Evolutionary conservation across 2,888 invertebrate species (phyloP).

Genomic region (Eubasilissa splendida): DNA sequence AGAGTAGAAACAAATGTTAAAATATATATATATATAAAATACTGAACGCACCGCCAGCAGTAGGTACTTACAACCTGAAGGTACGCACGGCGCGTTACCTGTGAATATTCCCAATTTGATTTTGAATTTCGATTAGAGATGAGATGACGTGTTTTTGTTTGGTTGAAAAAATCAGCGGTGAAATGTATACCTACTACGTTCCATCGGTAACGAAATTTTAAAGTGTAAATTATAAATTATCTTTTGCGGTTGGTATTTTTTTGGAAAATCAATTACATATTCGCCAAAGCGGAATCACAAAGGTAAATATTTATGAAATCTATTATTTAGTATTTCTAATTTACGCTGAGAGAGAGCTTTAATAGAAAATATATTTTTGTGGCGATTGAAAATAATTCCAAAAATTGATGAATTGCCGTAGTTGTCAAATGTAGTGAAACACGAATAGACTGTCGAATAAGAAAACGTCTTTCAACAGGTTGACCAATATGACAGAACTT

Average conservation of each 20-base stretch:
- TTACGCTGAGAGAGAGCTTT: too few relatives aligned
- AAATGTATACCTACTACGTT: background rate
- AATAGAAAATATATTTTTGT: background rate
- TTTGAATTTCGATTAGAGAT: background rate
- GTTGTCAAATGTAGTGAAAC: background rate
- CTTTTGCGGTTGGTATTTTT: background rate
- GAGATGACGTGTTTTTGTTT: background rate
- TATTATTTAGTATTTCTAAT: too few relatives aligned
- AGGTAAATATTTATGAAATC: background rate
- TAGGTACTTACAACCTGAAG: background rate
- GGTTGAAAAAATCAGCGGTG: conserved; percentile 17
- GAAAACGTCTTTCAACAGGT: conserved; percentile 43
- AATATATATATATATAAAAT: too few relatives aligned
- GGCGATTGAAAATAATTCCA: background rate
- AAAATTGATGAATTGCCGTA: background rate
- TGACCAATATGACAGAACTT: conserved; percentile 69
- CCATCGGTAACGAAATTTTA: conserved; percentile 10
- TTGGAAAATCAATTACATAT: background rate
- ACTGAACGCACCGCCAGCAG: background rate
- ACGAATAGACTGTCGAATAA: background rate
- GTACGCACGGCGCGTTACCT: background rate
- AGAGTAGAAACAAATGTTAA: too few relatives aligned
- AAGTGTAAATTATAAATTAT: conserved; percentile 9
- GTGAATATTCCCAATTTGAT: background rate
- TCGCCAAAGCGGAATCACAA: background rate